phyloP scores from a whole-genome alignment of 2,888 invertebrate genomes.

The Laspeyria flexula region DNA sequence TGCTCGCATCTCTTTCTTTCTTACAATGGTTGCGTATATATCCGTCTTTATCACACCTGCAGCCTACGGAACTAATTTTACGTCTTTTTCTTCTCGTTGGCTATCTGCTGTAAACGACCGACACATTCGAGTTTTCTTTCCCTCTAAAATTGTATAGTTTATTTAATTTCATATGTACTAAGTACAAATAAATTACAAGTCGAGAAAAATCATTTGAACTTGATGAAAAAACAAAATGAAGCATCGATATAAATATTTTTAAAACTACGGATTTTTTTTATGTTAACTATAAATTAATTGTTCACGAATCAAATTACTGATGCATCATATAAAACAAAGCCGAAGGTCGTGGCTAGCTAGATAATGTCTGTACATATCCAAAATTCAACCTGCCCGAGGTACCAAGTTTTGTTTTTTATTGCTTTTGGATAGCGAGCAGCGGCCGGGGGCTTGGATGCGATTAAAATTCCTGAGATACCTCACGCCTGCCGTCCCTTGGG shows the following conservation, averaged over 20 bases:
- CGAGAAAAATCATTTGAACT: not conserved
- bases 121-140: slow-evolving; percentile 59
- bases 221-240: not conserved
- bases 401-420: slow-evolving; percentile 71
- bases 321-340: slow-evolving; percentile 48
- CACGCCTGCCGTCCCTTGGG: slow-evolving; percentile 74
- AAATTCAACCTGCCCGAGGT: slow-evolving; percentile 68
- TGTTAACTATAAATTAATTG: slow-evolving; percentile 8
- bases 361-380: slow-evolving; percentile 66
- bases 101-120: slow-evolving; percentile 68
- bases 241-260: not conserved
- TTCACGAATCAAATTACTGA: slow-evolving; percentile 29
- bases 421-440: slow-evolving; percentile 60
- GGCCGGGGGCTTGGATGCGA: slow-evolving; percentile 77
- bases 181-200: slow-evolving; percentile 45
- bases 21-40: slow-evolving; percentile 26
- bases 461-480: slow-evolving; percentile 84
- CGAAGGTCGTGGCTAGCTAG: slow-evolving; percentile 56
- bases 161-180: slow-evolving; percentile 48
- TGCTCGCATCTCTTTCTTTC: slow-evolving; percentile 60
- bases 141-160: slow-evolving; percentile 50
- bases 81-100: slow-evolving; percentile 75
- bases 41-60: slow-evolving; percentile 62
- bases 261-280: slow-evolving; percentile 15
- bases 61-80: slow-evolving; percentile 78